Conservation (phyloP, 2,888 invertebrate species). For the Conus canariensis region DNA sequence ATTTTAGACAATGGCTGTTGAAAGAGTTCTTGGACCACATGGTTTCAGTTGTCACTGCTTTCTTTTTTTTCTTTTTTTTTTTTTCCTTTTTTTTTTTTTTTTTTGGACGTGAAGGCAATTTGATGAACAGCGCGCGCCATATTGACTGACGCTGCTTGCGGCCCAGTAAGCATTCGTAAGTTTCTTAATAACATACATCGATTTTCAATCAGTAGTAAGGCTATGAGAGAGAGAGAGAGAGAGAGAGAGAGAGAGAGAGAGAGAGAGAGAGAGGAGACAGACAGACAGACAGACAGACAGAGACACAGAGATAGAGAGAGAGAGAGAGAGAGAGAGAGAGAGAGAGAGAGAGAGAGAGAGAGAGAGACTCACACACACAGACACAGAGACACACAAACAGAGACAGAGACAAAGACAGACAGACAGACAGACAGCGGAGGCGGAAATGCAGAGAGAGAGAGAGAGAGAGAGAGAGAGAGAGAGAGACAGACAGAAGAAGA, state of each 20-base stretch:
- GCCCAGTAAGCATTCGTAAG: too few species aligned
- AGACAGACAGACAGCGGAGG: neutral
- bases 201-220: neutral
- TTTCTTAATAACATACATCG: too few species aligned
- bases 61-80: too few species aligned
- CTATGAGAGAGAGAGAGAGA: neutral
- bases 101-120: too few species aligned
- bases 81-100: too few species aligned
- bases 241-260: neutral
- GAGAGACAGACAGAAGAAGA: neutral
- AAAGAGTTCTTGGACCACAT: too few species aligned
- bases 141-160: too few species aligned
- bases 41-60: too few species aligned
- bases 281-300: neutral
- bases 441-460: neutral
- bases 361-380: neutral
- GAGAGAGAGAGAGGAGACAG: neutral
- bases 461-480: neutral
- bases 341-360: neutral
- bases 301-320: too few species aligned
- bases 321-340: constrained; percentile 6
- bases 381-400: neutral
- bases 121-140: too few species aligned
- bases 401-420: too few species aligned
- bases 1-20: too few species aligned